Evolutionary conservation across 2,888 invertebrate species (phyloP).

Genomic region (Trichacis sp.): DNA sequence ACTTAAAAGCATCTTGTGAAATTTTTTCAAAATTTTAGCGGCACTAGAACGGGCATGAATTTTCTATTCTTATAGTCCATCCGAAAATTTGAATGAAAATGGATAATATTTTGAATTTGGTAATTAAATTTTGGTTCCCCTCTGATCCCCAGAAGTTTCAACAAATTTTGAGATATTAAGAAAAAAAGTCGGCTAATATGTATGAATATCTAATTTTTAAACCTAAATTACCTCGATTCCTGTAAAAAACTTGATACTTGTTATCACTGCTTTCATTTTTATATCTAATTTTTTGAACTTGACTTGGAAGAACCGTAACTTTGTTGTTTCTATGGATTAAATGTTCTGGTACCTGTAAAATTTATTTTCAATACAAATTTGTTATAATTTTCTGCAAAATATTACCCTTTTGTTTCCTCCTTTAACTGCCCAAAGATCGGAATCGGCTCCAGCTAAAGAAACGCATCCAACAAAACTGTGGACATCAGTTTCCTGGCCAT

Average conservation of each 20-base stretch:
- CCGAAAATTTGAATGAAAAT: too few species aligned
- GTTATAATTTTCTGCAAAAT: slow-evolving; percentile 8
- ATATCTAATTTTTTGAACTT: slow-evolving; percentile 55
- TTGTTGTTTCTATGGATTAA: slow-evolving; percentile 55
- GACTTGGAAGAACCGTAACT: slow-evolving; percentile 48
- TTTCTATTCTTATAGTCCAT: too few species aligned
- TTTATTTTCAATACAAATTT: background rate
- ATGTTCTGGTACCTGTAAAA: slow-evolving; percentile 56
- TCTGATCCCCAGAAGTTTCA: too few species aligned
- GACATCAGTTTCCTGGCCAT: slow-evolving; percentile 72
- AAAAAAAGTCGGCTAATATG: too few species aligned
- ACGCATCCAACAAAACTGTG: slow-evolving; percentile 70
- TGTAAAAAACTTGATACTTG: slow-evolving; percentile 56
- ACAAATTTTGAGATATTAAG: too few species aligned
- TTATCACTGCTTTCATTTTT: slow-evolving; percentile 21
- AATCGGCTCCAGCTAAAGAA: slow-evolving; percentile 72
- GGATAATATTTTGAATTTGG: too few species aligned
- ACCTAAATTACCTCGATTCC: slow-evolving; percentile 47
- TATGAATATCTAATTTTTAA: too few species aligned
- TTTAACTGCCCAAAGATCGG: slow-evolving; percentile 72
- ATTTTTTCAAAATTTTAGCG: too few species aligned
- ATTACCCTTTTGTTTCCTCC: slow-evolving; percentile 73
- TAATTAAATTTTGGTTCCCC: too few species aligned
- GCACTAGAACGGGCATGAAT: too few species aligned
- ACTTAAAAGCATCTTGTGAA: too few species aligned